Conservation (phyloP, 2,888 invertebrate genomes). For the Apantesis nais region DNA sequence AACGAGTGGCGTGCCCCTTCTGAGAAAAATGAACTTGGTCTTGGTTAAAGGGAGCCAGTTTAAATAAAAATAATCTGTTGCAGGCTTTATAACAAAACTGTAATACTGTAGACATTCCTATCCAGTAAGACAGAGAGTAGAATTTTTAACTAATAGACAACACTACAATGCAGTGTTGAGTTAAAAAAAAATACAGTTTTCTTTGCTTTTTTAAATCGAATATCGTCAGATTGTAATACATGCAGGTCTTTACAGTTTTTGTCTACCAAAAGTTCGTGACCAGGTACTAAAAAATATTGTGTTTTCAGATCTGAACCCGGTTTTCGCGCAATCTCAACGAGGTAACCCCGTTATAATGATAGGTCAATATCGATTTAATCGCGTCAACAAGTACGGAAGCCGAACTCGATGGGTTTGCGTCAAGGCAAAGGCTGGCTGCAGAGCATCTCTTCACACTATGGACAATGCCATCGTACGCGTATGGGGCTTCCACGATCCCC, state of each 20-base stretch:
- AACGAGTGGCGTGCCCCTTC: background rate
- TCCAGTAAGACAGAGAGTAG: background rate
- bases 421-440: conserved; percentile 79
- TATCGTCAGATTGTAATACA: too few relatives aligned
- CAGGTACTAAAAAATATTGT: conserved; percentile 47
- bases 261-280: conserved; percentile 1
- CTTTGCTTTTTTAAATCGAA: background rate
- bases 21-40: background rate
- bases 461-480: conserved; percentile 80
- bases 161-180: background rate
- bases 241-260: too few relatives aligned
- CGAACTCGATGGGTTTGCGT: conserved; percentile 80
- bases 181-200: background rate
- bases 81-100: background rate
- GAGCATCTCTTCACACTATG: conserved; percentile 78
- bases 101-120: background rate
- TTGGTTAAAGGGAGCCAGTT: background rate
- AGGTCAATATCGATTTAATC: conserved; percentile 79
- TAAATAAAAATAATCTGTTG: background rate
- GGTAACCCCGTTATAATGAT: conserved; percentile 83
- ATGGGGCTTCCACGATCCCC: conserved; percentile 79
- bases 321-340: conserved; percentile 78
- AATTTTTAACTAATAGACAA: background rate
- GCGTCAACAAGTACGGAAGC: conserved; percentile 79
- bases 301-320: conserved; percentile 78